A percentile compares a stretch with the other conserved stretches of the same genome.
phyloP scores from a whole-genome alignment of 2,888 invertebrate species.

The Clunio marinus region DNA sequence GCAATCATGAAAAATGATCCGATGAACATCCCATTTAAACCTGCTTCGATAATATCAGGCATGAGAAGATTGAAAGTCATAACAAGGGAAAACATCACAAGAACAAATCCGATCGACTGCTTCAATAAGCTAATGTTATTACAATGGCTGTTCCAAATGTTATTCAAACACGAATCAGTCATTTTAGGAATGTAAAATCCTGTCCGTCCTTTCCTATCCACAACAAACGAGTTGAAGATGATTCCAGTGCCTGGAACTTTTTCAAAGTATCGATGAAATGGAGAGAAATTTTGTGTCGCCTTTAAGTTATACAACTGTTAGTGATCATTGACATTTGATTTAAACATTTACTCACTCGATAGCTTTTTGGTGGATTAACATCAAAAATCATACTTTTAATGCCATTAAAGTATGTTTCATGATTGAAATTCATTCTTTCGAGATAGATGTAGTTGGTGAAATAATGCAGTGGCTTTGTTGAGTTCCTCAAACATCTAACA shows the following conservation, averaged over 20 bases:
- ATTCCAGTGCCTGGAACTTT: slow-evolving; percentile 14
- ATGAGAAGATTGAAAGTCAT: slow-evolving; percentile 8
- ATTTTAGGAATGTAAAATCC: slow-evolving; percentile 6
- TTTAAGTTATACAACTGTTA: background rate
- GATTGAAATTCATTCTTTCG: background rate
- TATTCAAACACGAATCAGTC: slow-evolving; percentile 17
- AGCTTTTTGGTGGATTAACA: background rate
- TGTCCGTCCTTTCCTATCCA: background rate
- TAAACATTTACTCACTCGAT: background rate
- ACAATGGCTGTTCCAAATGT: slow-evolving; percentile 17
- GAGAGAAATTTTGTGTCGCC: background rate
- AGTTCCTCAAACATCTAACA: background rate
- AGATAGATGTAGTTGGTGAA: slow-evolving; percentile 16
- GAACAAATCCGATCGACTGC: background rate
- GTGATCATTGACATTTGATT: background rate
- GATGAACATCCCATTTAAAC: slow-evolving; percentile 15
- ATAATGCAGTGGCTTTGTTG: background rate
- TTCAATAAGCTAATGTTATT: background rate
- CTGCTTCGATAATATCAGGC: slow-evolving; percentile 26
- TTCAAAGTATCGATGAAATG: background rate
- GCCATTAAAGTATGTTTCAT: slow-evolving; percentile 14
- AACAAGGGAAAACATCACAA: background rate
- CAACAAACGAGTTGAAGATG: slow-evolving; percentile 1
- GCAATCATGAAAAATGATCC: slow-evolving; percentile 9
- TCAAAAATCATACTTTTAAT: slow-evolving; percentile 15